Base-by-base conservation (phyloP, 2,113 vertebrate species). In the Butorides virescens region DNA sequence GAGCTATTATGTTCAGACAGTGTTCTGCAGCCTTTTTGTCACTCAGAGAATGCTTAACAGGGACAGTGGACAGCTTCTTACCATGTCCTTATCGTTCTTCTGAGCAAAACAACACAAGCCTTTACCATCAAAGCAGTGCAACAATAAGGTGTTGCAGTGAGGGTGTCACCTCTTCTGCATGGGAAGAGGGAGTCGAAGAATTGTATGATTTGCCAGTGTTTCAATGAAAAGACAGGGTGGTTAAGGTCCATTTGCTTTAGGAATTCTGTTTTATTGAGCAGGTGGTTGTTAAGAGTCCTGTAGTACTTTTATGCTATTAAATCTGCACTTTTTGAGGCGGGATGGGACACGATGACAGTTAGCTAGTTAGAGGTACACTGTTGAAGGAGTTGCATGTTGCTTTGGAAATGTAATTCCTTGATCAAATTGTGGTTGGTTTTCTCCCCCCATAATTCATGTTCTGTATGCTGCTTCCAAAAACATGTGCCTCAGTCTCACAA, bases 21-120 rank as follows among this genome's bases (percentile, higher is more conserved):
- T 13, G 14, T 72, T 72, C 72, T 65, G 26, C 46, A 59, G 44
- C 36, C 6, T 62, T 2, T 67, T 71, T 46, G 61, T 70, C 14
- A 4, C 37, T 46, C 50, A 32, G 66, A 58, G 23, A 78, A 47
- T 55, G n/a, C 50, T 74, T 71, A 55, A 26, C 7, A 65, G 67
- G 20, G 5, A 29, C 55, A 84, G 23, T 16, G 17, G 39, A 13
- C n/a, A 61, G n/a, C 71, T 86, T 32, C 36, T 55, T 72, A 18
- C 7, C 0, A 0, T 63, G 25, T 50, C 49, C 26, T 76, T 1
- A 1, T 18, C 1, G 3, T 58, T 89, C 8, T 58, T 80, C 47
- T 34, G 13, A 49, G 6, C 3, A 5, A 78, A 81, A 15, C 22
- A 50, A 21, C 17, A 2, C 52, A 50, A 87, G 12, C 14, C 22